Base-by-base conservation (phyloP, 2,113 vertebrate genomes). In the Ailuropoda melanoleuca region DNA sequence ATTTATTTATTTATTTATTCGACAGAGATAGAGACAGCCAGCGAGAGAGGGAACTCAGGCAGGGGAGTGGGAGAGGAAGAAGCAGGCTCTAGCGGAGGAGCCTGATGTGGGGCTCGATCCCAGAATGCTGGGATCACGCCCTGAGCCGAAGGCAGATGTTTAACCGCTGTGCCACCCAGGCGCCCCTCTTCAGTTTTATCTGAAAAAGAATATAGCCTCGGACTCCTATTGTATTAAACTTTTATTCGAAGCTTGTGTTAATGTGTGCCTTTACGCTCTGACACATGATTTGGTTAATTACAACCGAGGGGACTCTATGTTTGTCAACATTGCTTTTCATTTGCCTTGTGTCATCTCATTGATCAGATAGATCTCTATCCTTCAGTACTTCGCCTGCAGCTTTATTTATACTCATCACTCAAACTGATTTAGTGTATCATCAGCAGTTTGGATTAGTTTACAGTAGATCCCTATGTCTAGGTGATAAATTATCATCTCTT, bases 401-500 rank as follows among this genome's bases (percentile, higher is more conserved):
- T 98, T 4, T 98, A 96, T 98, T 96, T 98, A 97, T 98, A 98
- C 97, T 99, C 98, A 98, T 99, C 98, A 98, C 85, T 99, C 98
- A 98, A 97, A 96, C 98, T 99, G 99, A 99, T 99, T 99, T 99
- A 99, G 98, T 98, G 98, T 98, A 98, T 98, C 98, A 98, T 98
- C 99, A 99, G 98, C 98, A 98, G 97, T 98, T 99, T 98, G 98
- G 97, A 98, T 99, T 98, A 97, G 97, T 98, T 98, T 98, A 99
- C 98, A 70, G 78, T 97, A 96, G 97, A 97, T 98, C 70, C 96
- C 97, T 93, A 62, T 94, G 90, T 97, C 98, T 97, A 70, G 97
- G 93, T 98, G 98, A 99, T 98, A 98, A 98, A 99, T 99, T 98
- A 98, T 96, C 97, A 95, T 92, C 97, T 97, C 98, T 98, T 98